Evolutionary conservation across 2,113 vertebrate species (phyloP).

Genomic region (Calyptomena viridis): DNA sequence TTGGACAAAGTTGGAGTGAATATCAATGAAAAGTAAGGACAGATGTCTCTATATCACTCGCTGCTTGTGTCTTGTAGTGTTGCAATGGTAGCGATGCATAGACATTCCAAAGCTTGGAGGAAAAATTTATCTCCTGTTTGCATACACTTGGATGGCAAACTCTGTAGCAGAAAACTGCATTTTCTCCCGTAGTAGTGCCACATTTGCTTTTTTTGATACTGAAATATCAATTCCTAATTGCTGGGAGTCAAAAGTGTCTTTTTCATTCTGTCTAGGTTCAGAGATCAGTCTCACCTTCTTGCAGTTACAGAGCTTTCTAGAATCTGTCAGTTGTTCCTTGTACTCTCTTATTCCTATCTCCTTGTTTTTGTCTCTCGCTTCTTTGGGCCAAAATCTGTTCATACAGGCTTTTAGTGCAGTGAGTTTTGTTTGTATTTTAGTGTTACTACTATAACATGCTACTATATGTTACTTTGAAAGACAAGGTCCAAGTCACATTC

Average conservation of each 20-base stretch:
- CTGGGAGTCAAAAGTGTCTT: neutral
- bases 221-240: neutral
- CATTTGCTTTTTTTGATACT: neutral
- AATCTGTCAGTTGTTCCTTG: neutral
- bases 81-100: neutral
- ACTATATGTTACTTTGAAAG: neutral
- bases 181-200: neutral
- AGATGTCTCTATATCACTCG: neutral
- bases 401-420: neutral
- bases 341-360: neutral
- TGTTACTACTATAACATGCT: neutral
- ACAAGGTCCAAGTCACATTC: neutral
- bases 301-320: neutral
- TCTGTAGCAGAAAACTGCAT: neutral
- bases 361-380: neutral
- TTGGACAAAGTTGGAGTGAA: slow-evolving; percentile 81
- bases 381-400: neutral
- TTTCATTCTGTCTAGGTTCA: neutral
- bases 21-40: slow-evolving; percentile 81
- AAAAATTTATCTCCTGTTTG: neutral
- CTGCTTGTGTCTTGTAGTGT: neutral
- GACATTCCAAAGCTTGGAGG: neutral
- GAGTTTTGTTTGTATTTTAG: neutral
- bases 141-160: neutral
- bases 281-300: neutral